Evolutionary conservation across 1,140 invertebrate species (phyloP), one percentile per base, ranked within the genome.

Genomic region (Steinernema feltiae): DNA sequence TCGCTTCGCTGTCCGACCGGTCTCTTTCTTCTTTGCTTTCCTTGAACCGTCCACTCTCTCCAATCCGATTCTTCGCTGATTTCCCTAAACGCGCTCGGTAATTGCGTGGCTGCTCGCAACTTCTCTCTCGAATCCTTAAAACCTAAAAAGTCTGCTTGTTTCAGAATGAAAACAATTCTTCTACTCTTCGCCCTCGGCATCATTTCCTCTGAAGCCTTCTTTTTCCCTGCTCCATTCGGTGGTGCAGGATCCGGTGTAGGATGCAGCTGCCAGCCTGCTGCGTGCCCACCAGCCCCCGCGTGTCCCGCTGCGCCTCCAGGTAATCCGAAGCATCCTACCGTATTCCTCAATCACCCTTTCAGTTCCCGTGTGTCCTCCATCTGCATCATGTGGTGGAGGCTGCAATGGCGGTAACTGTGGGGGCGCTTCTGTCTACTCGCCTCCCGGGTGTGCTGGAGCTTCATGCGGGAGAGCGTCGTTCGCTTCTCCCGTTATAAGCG

Each of bases 201-300:
- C n/a, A 30, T 12, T 12, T 46, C 30, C 29, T 3, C 0, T 17
- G 32, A 15, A 1, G n/a, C 70, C 21, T 69, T 41, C 69, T 46
- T 75, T 32, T 46, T 75, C 46, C 70, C 74, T 74, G 32, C 53
- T 48, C 74, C 35, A 17, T 41, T 35, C 32, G 69, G 69, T 31
- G 74, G 74, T 53, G 74, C 69, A 1, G 53, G 32, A 27, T n/a
- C n/a, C n/a, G n/a, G n/a, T n/a, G n/a, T n/a, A n/a, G 74, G 53
- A n/a, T 75, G 74, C 32, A 70, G 69, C 69, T 75, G 74, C 53
- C 74, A 75, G 31, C 74, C 1, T 27, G 32, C 74, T 30, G 74
- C 48, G 15, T 75, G 74, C 32, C 69, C 74, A 1, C 74, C 74
- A 53, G 32, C 29, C 0, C 73, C 74, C 27, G 69, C 32, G 29